A percentile compares a stretch with the other conserved stretches of the same genome.
Evolutionary conservation across 2,888 invertebrate genomes (phyloP).

Genomic region (Antheraea yamamai): DNA sequence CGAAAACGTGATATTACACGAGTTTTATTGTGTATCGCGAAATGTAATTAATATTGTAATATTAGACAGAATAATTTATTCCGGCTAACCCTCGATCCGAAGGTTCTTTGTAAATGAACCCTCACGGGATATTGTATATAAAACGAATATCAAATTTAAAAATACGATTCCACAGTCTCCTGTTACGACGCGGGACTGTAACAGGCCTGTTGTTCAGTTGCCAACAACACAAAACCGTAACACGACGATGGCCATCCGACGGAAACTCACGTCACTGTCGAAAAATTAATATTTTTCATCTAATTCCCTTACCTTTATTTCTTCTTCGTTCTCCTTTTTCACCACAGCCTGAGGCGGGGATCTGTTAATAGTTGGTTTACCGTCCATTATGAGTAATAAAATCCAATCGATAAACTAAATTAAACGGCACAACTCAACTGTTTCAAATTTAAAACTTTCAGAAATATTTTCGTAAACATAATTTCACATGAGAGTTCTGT

Average conservation of each 20-base stretch:
- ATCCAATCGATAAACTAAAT: constrained; percentile 40
- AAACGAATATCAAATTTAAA: constrained; percentile 76
- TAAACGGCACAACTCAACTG: constrained; percentile 35
- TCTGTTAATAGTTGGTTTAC: constrained; percentile 69
- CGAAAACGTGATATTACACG: constrained; percentile 82
- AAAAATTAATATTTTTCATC: constrained; percentile 40
- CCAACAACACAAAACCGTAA: constrained; percentile 69
- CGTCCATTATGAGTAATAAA: constrained; percentile 67
- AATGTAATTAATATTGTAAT: constrained; percentile 81
- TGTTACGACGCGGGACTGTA: constrained; percentile 67
- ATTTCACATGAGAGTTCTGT: constrained; percentile 37
- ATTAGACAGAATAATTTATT: constrained; percentile 75
- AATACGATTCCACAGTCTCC: constrained; percentile 73
- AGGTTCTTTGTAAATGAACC: constrained; percentile 57
- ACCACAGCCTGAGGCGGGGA: constrained; percentile 72
- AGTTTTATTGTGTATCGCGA: constrained; percentile 80
- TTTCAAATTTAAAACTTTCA: constrained; percentile 39
- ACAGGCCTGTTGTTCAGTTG: constrained; percentile 59
- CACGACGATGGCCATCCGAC: constrained; percentile 65
- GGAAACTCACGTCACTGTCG: constrained; percentile 65
- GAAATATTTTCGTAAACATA: constrained; percentile 69
- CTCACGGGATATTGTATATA: constrained; percentile 44
- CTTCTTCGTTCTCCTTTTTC: constrained; percentile 89
- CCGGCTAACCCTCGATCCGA: constrained; percentile 59
- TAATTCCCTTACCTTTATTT: constrained; percentile 85